Conservation (phyloP, 2,888 invertebrate genomes). For the Drosophila meridiana region DNA sequence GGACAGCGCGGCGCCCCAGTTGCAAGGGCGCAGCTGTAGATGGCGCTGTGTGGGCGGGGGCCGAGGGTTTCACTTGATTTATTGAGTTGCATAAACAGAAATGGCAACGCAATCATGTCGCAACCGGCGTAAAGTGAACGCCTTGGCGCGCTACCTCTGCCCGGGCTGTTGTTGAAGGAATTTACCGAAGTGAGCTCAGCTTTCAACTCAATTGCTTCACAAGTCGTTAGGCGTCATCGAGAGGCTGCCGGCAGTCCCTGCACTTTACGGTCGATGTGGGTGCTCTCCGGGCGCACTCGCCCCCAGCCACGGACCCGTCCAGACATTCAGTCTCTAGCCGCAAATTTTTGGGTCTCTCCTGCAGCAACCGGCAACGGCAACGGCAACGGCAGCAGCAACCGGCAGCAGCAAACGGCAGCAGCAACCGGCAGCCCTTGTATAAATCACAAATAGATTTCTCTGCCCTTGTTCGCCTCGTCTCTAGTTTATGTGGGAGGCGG, state of each 20-base stretch:
- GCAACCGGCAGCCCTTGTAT: constrained; percentile 37
- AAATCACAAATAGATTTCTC: constrained; percentile 80
- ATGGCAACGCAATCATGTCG: constrained; percentile 83
- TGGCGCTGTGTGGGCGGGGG: not conserved
- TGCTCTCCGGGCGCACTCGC: not conserved
- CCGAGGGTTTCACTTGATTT: constrained; percentile 73
- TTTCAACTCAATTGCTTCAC: constrained; percentile 81
- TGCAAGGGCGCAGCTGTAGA: constrained; percentile 28
- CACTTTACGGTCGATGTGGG: constrained; percentile 65
- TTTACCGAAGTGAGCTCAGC: constrained; percentile 70
- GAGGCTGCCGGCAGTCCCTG: constrained; percentile 44
- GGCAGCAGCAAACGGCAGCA: not conserved
- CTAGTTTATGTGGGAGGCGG: constrained; percentile 58
- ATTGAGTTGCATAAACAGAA: constrained; percentile 84
- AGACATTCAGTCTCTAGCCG: constrained; percentile 19
- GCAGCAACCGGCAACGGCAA: not conserved
- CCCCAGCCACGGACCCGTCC: not conserved
- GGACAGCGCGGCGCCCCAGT: constrained; percentile 41
- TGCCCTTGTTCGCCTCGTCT: constrained; percentile 45
- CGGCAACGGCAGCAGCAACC: not conserved
- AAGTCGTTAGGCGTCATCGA: constrained; percentile 81
- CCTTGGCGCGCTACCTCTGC: constrained; percentile 33
- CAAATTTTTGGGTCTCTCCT: constrained; percentile 56
- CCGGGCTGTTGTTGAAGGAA: constrained; percentile 36
- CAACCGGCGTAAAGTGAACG: constrained; percentile 63